phyloP scores from a whole-genome alignment of 2,113 vertebrate species.

The Chlorodrepanis virens region DNA sequence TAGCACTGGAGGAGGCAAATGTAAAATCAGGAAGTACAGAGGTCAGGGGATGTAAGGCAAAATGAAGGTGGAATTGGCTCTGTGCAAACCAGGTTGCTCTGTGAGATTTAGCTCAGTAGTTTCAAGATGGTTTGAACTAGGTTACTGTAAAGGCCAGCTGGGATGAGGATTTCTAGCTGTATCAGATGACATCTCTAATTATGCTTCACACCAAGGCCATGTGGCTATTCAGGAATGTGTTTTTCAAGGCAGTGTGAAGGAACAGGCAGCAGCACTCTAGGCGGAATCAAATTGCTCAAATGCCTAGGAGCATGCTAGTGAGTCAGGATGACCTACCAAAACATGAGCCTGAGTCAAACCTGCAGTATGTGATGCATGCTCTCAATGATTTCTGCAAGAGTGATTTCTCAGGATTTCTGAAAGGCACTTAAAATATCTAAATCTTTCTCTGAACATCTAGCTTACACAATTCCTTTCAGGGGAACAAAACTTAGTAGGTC shows the following conservation, averaged over 20 bases:
- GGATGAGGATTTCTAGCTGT: not conserved
- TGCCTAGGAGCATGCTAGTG: not conserved
- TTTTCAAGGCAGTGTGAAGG: not conserved
- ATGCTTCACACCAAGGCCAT: not conserved
- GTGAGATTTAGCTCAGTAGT: not conserved
- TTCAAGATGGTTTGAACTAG: not conserved
- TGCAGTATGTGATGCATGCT: not conserved
- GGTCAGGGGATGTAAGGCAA: not conserved
- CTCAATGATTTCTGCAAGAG: not conserved
- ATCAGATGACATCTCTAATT: not conserved
- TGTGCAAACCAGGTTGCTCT: not conserved
- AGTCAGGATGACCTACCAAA: not conserved
- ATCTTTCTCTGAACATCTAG: not conserved
- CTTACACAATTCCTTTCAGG: not conserved
- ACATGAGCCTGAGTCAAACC: not conserved
- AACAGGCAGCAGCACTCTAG: not conserved
- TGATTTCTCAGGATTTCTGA: not conserved
- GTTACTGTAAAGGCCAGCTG: not conserved
- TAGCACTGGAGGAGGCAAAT: not conserved
- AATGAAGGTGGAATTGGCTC: fast-evolving
- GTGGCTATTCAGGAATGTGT: not conserved
- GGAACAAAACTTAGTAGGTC: not conserved
- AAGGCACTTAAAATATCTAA: not conserved
- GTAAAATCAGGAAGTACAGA: not conserved
- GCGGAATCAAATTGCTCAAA: not conserved